phyloP scores from a whole-genome alignment of 2,797 vertebrate species.

The Avahi laniger region DNA sequence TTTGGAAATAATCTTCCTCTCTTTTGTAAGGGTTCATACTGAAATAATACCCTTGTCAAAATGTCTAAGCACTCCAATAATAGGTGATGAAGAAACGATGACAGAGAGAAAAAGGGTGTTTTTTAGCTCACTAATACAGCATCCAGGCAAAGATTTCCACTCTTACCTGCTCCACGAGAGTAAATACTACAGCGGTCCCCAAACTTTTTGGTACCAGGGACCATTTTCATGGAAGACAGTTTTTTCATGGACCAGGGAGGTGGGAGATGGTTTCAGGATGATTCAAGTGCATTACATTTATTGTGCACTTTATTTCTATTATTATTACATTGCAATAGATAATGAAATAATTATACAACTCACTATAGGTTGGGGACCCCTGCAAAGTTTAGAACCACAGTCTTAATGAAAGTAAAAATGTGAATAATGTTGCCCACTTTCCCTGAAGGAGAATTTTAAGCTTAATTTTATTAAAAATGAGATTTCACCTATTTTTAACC shows the following conservation, averaged over 20 bases:
- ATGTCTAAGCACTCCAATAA: constrained; percentile 53
- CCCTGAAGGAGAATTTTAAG: constrained; percentile 23
- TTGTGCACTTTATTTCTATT: too few species aligned
- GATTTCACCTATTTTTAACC: constrained; percentile 29
- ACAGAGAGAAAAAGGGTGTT: constrained; percentile 59
- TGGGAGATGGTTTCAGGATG: too few species aligned
- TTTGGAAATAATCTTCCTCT: constrained; percentile 58
- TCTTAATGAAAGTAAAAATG: neutral
- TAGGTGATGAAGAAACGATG: constrained; percentile 40
- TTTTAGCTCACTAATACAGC: neutral
- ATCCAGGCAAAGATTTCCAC: neutral
- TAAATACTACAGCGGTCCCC: neutral
- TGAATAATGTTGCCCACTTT: neutral
- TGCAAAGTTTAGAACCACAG: neutral
- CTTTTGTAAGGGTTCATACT: constrained; percentile 57
- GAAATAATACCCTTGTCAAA: constrained; percentile 70
- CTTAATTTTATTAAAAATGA: constrained; percentile 41
- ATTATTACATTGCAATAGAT: too few species aligned
- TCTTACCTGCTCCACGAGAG: neutral
- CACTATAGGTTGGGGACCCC: too few species aligned
- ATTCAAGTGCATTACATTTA: too few species aligned
- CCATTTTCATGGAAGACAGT: too few species aligned
- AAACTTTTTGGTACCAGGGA: too few species aligned
- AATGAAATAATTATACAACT: too few species aligned
- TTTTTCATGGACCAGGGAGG: too few species aligned